A percentile compares a stretch with the other conserved stretches of the same genome.
Evolutionary conservation across 2,797 vertebrate genomes (phyloP).

Genomic region (Erithacus rubecula): DNA sequence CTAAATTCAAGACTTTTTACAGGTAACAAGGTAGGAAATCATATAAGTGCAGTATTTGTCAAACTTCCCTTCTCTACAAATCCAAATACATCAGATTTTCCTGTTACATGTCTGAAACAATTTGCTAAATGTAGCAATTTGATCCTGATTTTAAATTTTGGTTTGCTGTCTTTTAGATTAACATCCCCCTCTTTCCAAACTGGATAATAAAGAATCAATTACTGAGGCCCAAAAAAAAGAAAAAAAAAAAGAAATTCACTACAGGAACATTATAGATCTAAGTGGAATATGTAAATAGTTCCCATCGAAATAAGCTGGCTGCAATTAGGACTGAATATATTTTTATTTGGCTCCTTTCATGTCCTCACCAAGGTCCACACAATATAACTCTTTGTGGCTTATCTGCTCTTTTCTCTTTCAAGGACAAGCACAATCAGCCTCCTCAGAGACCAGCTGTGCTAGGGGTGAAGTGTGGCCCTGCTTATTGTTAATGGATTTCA

Average conservation of each 20-base stretch:
- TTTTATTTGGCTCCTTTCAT: slow-evolving; percentile 30
- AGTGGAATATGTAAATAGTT: slow-evolving; percentile 5
- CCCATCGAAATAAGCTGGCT: background rate
- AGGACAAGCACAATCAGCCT: background rate
- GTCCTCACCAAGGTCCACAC: background rate
- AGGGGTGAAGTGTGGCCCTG: background rate
- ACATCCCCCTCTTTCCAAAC: background rate
- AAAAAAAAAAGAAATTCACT: background rate
- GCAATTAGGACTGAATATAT: background rate
- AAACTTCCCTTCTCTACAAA: no score
- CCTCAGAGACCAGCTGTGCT: slow-evolving; percentile 3
- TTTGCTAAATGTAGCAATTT: no score
- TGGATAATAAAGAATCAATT: background rate
- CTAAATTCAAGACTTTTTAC: no score
- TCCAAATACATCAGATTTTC: no score
- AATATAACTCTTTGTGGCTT: slow-evolving; percentile 4
- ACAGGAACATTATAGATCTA: background rate
- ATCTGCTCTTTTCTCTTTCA: slow-evolving; percentile 30
- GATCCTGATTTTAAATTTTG: no score
- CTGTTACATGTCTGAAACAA: no score
- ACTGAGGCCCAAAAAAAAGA: background rate
- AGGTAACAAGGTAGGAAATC: no score
- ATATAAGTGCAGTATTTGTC: no score
- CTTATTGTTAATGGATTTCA: background rate
- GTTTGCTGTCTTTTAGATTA: no score